Evolutionary conservation across 2,888 invertebrate species (phyloP).

Genomic region (Cataglyphis rosenhaueri): DNA sequence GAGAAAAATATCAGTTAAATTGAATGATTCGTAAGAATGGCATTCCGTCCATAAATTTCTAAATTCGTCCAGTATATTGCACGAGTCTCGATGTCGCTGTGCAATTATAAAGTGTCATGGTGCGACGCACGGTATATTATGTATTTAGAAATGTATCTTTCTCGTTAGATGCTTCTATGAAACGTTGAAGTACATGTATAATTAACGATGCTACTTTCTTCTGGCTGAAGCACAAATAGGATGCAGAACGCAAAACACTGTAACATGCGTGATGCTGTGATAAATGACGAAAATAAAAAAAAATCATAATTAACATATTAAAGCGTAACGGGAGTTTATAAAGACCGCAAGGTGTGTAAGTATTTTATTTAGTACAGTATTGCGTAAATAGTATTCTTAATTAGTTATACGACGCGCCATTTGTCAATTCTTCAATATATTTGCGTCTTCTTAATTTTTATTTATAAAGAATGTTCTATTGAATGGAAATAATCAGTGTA

Average conservation of each 20-base stretch:
- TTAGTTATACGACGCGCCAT: constrained; percentile 56
- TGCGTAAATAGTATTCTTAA: constrained; percentile 58
- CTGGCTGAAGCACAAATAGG: not conserved
- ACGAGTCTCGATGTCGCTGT: not conserved
- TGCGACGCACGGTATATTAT: not conserved
- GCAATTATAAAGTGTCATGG: not conserved
- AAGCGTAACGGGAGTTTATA: constrained; percentile 1
- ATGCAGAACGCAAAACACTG: constrained; percentile 21
- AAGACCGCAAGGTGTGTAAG: constrained; percentile 48
- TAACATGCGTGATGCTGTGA: constrained; percentile 38
- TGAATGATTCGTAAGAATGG: not conserved
- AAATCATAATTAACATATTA: not conserved
- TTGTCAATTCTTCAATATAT: constrained; percentile 44
- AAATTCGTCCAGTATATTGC: constrained; percentile 24
- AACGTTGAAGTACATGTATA: not conserved
- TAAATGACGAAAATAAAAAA: constrained; percentile 32
- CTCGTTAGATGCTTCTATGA: constrained; percentile 14
- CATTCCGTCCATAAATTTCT: constrained; percentile 53
- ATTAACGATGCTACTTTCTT: constrained; percentile 17
- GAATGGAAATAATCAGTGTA: not conserved
- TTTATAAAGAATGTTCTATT: constrained; percentile 24
- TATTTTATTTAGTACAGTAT: constrained; percentile 65
- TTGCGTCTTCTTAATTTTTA: constrained; percentile 38
- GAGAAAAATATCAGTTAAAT: constrained; percentile 18
- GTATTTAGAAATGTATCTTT: not conserved